Evolutionary conservation across 2,113 vertebrate species (phyloP).

Genomic region (Platichthys flesus): DNA sequence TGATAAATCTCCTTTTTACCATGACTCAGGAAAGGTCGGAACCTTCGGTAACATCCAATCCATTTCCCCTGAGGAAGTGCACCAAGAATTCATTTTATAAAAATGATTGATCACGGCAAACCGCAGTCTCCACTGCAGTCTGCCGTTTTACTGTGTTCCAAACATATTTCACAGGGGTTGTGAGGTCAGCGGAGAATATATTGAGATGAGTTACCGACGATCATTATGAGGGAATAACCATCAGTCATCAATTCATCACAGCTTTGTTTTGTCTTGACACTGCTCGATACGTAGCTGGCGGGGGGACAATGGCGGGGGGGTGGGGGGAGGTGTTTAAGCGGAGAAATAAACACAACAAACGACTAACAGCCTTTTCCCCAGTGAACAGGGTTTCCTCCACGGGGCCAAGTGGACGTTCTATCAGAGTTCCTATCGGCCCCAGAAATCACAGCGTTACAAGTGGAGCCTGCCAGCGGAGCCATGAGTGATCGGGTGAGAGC

Average conservation of each 20-base stretch:
- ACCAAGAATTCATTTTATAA: not conserved
- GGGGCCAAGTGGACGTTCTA: conserved; percentile 68
- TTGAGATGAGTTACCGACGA: conserved; percentile 18
- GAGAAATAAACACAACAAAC: conserved; percentile 38
- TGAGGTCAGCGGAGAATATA: conserved; percentile 21
- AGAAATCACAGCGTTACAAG: conserved; percentile 70
- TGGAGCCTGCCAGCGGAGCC: conserved; percentile 47
- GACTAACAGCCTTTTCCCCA: conserved; percentile 18
- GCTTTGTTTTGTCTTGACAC: conserved; percentile 12
- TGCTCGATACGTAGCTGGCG: not conserved
- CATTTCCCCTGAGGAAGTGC: conserved; percentile 11
- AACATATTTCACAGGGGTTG: conserved; percentile 17
- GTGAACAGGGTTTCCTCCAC: conserved; percentile 28
- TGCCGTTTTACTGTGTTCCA: conserved; percentile 17
- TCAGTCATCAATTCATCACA: conserved; percentile 18
- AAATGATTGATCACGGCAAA: conserved; percentile 26
- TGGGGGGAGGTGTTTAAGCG: conserved; percentile 22
- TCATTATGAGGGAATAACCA: conserved; percentile 39
- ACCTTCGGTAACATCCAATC: not conserved
- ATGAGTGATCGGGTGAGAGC: conserved; percentile 60
- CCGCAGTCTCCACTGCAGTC: conserved; percentile 3
- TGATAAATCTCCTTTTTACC: not conserved
- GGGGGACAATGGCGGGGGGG: conserved; percentile 27
- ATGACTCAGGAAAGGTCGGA: conserved; percentile 13
- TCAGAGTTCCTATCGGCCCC: conserved; percentile 64